Base-by-base conservation (phyloP, 1,140 invertebrate genomes). In the Musca vetustissima region DNA sequence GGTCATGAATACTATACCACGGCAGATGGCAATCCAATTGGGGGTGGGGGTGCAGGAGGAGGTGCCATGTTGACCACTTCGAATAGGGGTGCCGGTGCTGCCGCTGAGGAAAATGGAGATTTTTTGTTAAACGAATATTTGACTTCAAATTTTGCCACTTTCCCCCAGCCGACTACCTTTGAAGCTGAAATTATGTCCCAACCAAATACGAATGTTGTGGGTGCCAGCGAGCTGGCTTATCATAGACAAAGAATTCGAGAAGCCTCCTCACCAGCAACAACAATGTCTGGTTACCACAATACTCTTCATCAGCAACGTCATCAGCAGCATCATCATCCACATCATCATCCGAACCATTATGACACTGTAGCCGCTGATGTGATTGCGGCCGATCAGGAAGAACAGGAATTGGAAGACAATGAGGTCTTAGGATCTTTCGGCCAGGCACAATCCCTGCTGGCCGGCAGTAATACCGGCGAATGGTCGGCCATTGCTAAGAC, bases 161-260 rank as follows among this genome's bases (percentile, higher is more conserved):
- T 61, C 36, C 57, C 57, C 17, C 57, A 61, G 1, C 57, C 28
- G 3, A 61, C 57, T 4, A 61, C 57, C 17, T 61, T 36, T 36
- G 57, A 61, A 36, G 36, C 28, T 32, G 57, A 61, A 36, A 61
- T 61, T 36, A 61, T 61, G 36, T 32, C 57, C 7, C 57, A 61
- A 13, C 25, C 28, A 61, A 15, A 7, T n/a, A 61, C 28, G 28
- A 61, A 19, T 61, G 17, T 9, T 11, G 13, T 15, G 48, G 48
- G 15, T 22, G 17, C 49, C 49, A 52, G 13, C 36, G 36, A 43
- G 11, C 36, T 43, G 36, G 36, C 36, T 13, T 43, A 43, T 43
- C 36, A 43, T 13, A 7, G 36, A 13, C 36, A 43, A 43, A 43
- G 36, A 43, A 13, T 43, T 8, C 36, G 36, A 11, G 36, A 43